Evolutionary conservation across 37 sponge, comb jelly and placozoan genomes (phyloP), one percentile per base, ranked within the genome.

Genomic region (Halichondria panicea): DNA sequence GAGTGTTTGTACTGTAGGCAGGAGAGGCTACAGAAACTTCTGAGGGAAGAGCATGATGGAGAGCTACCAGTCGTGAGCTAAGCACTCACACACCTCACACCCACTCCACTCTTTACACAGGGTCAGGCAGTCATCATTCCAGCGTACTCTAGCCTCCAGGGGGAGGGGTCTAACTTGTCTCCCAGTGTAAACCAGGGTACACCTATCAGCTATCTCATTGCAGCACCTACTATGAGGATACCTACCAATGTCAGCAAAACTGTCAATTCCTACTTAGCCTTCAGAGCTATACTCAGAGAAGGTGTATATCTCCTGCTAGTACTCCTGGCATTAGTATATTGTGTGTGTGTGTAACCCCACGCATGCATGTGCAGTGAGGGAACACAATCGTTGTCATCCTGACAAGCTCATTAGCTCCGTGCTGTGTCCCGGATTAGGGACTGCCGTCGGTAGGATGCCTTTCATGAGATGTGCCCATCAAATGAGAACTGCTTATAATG

Each of bases 221-320:
- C 87, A 21, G 92, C 92, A 33, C 92, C 92, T 25, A 91, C 92
- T 4, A 91, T 91, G 92, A 77, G 92, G 27, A 71, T 91, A 28
- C 92, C 92, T 2, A 36, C 66, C 42, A 77, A 91, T 78, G 84
- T 87, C n/a, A 41, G 43, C 33, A 57, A 72, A 57, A 91, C 92
- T 25, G 61, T 74, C 22, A 91, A 91, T 43, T 68, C 87, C 40
- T 91, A 91, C 63, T 75, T 91, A 27, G 92, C 92, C 6, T 91
- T 91, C 75, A 43, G 92, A 33, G 87, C 84, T 25, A 68, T 86
- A 1, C 62, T 91, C 5, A 43, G 72, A 43, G 79, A 71, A 66
- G 92, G 88, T 91, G 30, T 27, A 73, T 43, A 71, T 35, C 27
- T 8, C 1, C 40, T 58, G 1, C 32, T 35, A 6, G 40, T 37